A percentile compares a stretch with the other conserved stretches of the same genome.
Evolutionary conservation across 2,797 vertebrate genomes (phyloP).

Genomic region (Sebastes cheni): DNA sequence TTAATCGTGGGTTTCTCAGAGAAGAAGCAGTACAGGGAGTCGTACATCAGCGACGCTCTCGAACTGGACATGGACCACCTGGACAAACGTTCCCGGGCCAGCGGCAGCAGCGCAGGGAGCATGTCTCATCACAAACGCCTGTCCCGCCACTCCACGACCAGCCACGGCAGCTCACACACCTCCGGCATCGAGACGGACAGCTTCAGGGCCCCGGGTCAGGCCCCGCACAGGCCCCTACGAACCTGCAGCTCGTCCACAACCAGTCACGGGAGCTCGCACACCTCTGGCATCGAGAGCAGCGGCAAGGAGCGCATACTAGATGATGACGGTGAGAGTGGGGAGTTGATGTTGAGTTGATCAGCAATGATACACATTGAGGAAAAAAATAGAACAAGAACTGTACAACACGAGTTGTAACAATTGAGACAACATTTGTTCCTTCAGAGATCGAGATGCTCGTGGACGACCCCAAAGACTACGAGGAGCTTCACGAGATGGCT

Average conservation of each 20-base stretch:
- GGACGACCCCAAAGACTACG: conserved; percentile 96
- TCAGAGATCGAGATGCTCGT: conserved; percentile 99
- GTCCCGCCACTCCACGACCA: conserved; percentile 91
- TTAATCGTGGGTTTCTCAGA: conserved; percentile 75
- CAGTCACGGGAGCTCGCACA: conserved; percentile 96
- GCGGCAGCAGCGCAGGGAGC: conserved; percentile 94
- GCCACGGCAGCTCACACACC: conserved; percentile 96
- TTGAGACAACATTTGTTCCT: background rate
- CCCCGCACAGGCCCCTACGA: conserved; percentile 86
- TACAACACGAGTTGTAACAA: background rate
- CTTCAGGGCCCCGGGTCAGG: conserved; percentile 80
- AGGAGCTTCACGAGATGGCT: conserved; percentile 89
- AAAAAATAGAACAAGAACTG: background rate
- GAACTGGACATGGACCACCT: conserved; percentile 96
- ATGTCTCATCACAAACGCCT: conserved; percentile 88
- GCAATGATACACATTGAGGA: too few relatives aligned
- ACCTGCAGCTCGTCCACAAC: conserved; percentile 95
- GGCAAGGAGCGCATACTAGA: conserved; percentile 94
- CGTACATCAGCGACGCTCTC: conserved; percentile 97
- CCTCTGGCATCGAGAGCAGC: conserved; percentile 95
- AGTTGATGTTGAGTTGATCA: background rate
- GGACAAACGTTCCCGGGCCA: conserved; percentile 94
- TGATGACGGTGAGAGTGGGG: conserved; percentile 86
- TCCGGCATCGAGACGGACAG: conserved; percentile 94
- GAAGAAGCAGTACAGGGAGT: conserved; percentile 98